Evolutionary conservation across 2,113 vertebrate species (phyloP), one percentile per base, ranked within the genome.

Genomic region (Eclectus roratus): DNA sequence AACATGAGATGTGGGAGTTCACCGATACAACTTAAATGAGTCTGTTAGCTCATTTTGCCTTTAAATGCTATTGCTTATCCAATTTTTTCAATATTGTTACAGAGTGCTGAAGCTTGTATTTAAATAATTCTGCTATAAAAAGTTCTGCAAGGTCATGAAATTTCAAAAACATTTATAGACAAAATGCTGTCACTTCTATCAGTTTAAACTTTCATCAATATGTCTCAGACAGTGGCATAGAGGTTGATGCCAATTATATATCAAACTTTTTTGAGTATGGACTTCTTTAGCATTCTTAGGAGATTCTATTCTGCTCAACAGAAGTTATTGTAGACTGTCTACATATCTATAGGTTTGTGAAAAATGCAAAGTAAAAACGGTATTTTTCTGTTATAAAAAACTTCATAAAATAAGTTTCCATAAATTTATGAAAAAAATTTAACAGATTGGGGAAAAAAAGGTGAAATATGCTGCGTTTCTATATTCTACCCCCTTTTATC

Each of bases 41-140:
- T 50, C 17, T 73, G 39, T 52, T 25, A 70, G 24, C 11, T 92
- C 49, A 19, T 49, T 83, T 83, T 55, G 17, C 64, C 52, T 71
- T 56, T 47, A 71, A 85, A 69, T 28, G 9, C 1, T 85, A 27
- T 21, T 74, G 12, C 20, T 84, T 15, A 27, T 72, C 27, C 71
- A 28, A 27, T 39, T 49, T 91, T n/a, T n/a, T n/a, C 0, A 72
- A 47, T 60, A 52, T n/a, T 2, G 0, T 23, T 10, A 5, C 69
- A 64, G 72, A 72, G 1, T 0, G 0, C 15, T 60, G 35, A 58
- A 61, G 9, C 56, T 44, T 56, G 21, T 69, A 5, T 18, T 50
- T 72, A 47, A 69, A 6, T 13, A 83, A n/a, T 61, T 46, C 12
- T 4, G 2, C 5, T 11, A 35, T 4, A 15, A 3, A 14, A n/a